Conservation (phyloP, 1,140 invertebrate genomes). For the Neodiprion fabricii region DNA sequence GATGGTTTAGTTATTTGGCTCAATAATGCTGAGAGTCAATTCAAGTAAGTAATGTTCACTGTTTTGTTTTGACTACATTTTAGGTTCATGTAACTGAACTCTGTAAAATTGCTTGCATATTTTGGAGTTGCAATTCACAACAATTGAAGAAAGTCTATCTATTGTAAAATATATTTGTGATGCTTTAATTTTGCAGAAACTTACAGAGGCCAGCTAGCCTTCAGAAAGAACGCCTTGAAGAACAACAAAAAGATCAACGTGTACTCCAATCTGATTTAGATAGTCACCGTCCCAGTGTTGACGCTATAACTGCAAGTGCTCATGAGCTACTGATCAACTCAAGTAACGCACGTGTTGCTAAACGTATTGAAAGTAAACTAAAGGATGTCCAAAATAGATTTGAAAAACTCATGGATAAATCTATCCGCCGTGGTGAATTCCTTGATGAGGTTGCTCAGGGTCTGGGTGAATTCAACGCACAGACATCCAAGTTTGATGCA, state of each 20-base stretch:
- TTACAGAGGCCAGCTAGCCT: conserved; percentile 84
- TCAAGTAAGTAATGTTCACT: conserved; percentile 70
- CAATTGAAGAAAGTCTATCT: background rate
- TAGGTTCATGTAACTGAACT: background rate
- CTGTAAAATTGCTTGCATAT: too few species aligned
- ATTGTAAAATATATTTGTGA: conserved; percentile 12
- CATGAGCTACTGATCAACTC: conserved; percentile 81
- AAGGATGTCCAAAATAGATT: conserved; percentile 84
- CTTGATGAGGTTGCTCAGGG: conserved; percentile 81
- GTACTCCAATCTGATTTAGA: conserved; percentile 83
- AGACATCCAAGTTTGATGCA: conserved; percentile 72
- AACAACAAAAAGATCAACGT: conserved; percentile 86
- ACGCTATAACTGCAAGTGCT: conserved; percentile 79
- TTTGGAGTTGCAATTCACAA: too few species aligned
- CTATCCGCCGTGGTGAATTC: conserved; percentile 78
- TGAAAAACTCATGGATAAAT: conserved; percentile 84
- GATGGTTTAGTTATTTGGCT: conserved; percentile 87
- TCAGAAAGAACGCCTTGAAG: conserved; percentile 86
- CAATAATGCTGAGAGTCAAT: conserved; percentile 80
- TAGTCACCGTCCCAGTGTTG: conserved; percentile 83
- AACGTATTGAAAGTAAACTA: conserved; percentile 87
- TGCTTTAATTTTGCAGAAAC: conserved; percentile 57
- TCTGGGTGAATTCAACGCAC: conserved; percentile 75
- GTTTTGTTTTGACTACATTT: conserved; percentile 17
- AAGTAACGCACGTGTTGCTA: conserved; percentile 85